Base-by-base conservation (phyloP, 2,113 vertebrate species). In the Camelus dromedarius region DNA sequence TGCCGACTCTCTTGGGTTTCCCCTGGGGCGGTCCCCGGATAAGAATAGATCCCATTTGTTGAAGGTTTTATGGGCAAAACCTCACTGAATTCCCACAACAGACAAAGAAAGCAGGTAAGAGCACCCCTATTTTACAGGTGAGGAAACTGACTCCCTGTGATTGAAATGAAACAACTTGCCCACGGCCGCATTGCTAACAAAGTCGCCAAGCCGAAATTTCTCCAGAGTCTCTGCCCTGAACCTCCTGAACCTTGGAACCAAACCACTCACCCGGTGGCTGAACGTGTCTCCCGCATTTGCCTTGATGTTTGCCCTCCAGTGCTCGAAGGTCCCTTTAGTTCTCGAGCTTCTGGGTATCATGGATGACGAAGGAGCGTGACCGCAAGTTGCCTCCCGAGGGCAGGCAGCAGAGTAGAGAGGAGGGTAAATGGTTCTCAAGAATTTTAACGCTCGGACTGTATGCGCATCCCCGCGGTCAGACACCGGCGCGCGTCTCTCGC, bases 21-120 rank as follows among this genome's bases (percentile, higher is more conserved):
- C 97, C 95, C 91, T 19, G 48, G 80, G 91, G 85, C 20, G 1
- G 52, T 52, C 96, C 88, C 96, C 96, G 79, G 76, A 88, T 96
- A 96, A 91, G 87, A 96, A 94, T 75, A 91, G 58, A 92, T 80
- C 38, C 22, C 38, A 16, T 77, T 95, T 87, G 83, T 70, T 58
- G 82, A 75, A 77, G 64, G 35, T 42, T 96, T 96, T 87, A 86
- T 56, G 1, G 50, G 76, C 66, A 94, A 3, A 48, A 81, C 80
- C 66, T 92, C 64, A 64, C 82, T 75, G 38, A 87, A 66, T 89
- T 96, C 86, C 79, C 87, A 92, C 56, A 82, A 93, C 86, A 32
- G 32, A 69, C 82, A 24, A 76, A 67, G 58, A 94, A 93, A 67
- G 12, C 72, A 84, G 50, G 56, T 90, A 42, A 80, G 24, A 50